Evolutionary conservation across 2,113 vertebrate species (phyloP).

Genomic region (Nothoprocta pentlandii): DNA sequence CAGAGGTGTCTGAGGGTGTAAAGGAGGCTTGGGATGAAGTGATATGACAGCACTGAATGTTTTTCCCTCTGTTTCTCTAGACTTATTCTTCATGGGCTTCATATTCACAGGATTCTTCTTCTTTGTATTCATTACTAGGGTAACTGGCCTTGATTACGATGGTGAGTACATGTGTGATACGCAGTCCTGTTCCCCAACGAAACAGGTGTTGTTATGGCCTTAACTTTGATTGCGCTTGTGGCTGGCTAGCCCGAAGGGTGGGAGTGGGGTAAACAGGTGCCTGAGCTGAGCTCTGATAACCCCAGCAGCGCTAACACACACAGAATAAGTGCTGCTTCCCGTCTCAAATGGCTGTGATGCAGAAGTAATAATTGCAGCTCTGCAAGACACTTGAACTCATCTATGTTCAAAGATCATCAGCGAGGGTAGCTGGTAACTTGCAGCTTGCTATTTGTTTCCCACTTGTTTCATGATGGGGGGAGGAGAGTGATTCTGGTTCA

Average conservation of each 20-base stretch:
- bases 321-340: not conserved
- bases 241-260: not conserved
- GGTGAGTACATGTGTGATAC: conserved; percentile 76
- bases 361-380: not conserved
- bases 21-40: not conserved
- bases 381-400: not conserved
- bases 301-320: accelerated
- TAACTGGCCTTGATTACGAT: conserved; percentile 83
- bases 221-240: not conserved
- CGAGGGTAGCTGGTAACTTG: not conserved
- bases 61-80: conserved; percentile 67
- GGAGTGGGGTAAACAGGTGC: not conserved
- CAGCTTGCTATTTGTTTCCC: not conserved
- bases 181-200: not conserved
- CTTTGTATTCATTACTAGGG: conserved; percentile 86
- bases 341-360: not conserved
- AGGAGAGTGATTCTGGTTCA: not conserved
- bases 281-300: not conserved
- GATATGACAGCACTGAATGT: not conserved
- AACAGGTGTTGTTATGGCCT: not conserved
- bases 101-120: conserved; percentile 86
- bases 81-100: conserved; percentile 92
- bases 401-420: not conserved
- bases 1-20: not conserved
- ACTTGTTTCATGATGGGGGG: not conserved